Percentiles rank a stretch among this genome's conserved stretches.
Conservation (phyloP, 2,113 vertebrate species). For the Myotis yumanensis region DNA sequence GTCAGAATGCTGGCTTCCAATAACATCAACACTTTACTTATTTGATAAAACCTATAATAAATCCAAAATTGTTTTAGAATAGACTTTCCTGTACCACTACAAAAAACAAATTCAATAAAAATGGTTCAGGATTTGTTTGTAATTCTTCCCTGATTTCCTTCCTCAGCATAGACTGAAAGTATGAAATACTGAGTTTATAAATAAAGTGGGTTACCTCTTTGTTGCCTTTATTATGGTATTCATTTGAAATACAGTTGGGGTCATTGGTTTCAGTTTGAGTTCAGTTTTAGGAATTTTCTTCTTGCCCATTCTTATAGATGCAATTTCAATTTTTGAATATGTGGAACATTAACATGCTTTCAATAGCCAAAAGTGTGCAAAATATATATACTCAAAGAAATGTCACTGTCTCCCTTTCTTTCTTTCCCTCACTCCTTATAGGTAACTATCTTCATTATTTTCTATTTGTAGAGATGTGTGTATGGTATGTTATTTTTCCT, state of each 20-base stretch:
- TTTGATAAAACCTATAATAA: background rate
- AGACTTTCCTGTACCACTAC: background rate
- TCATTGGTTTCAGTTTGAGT: background rate
- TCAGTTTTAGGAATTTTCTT: conserved; percentile 1
- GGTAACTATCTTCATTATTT: background rate
- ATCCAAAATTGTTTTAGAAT: background rate
- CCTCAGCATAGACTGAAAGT: background rate
- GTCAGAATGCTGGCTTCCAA: background rate
- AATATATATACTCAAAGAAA: background rate
- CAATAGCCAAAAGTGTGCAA: background rate
- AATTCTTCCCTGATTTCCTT: background rate
- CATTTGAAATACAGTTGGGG: background rate
- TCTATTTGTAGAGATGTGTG: background rate
- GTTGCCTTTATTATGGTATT: background rate
- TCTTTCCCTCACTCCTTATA: background rate
- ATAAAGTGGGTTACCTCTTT: background rate
- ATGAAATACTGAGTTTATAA: background rate
- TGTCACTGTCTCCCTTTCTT: background rate
- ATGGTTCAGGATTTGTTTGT: background rate
- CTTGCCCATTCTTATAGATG: background rate
- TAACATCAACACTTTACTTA: background rate
- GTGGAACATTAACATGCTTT: background rate
- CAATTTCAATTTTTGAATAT: background rate
- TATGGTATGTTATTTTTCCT: background rate
- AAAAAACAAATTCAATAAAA: background rate